A percentile compares a stretch with the other conserved stretches of the same genome.
phyloP scores from a whole-genome alignment of 2,113 vertebrate species.

The Microtus oregoni region DNA sequence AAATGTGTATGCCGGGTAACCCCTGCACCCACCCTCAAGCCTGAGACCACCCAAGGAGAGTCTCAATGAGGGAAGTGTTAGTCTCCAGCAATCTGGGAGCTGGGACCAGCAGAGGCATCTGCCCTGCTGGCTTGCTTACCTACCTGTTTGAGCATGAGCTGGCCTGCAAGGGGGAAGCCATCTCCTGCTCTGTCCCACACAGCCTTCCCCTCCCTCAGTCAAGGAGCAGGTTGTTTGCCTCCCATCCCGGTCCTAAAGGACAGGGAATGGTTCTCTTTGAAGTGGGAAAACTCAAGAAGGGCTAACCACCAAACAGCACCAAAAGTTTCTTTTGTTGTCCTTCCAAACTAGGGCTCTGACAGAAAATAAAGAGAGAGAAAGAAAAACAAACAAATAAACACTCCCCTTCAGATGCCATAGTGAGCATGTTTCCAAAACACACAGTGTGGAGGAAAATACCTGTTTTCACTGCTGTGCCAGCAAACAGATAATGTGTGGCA shows the following conservation, averaged over 20 bases:
- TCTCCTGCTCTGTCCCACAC: background rate
- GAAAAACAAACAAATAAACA: background rate
- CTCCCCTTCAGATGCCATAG: background rate
- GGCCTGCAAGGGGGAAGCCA: background rate
- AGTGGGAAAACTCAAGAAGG: background rate
- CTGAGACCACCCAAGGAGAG: slow-evolving; percentile 74
- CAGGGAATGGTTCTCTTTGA: slow-evolving; percentile 48
- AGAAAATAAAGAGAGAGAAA: slow-evolving; percentile 31
- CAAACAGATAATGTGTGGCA: background rate
- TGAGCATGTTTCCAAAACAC: background rate
- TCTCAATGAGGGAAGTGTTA: background rate
- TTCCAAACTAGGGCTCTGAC: background rate
- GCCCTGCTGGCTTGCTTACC: background rate
- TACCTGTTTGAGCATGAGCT: background rate
- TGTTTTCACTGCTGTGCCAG: background rate
- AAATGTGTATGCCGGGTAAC: background rate
- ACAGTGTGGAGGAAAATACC: too few relatives aligned
- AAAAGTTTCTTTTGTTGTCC: slow-evolving; percentile 36
- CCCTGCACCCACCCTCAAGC: background rate
- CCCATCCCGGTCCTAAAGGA: slow-evolving; percentile 9
- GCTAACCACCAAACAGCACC: slow-evolving; percentile 39
- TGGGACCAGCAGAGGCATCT: background rate
- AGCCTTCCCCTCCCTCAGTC: background rate
- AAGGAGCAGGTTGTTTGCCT: background rate
- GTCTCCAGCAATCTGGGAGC: slow-evolving; percentile 36